Evolutionary conservation across 1,140 invertebrate genomes (phyloP).

Genomic region (Polypedilum vanderplanki): DNA sequence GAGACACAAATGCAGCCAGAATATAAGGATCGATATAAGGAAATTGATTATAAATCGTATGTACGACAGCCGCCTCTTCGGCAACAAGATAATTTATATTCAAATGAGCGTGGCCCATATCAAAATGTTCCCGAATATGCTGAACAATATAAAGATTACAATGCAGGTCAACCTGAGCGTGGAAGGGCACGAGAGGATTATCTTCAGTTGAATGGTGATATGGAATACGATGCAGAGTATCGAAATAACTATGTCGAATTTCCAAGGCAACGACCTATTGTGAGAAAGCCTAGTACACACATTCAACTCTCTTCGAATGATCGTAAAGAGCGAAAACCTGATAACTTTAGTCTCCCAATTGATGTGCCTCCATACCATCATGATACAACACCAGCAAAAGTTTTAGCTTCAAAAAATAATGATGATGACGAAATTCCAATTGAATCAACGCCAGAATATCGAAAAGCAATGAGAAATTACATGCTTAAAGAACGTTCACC

Average conservation of each 20-base stretch:
- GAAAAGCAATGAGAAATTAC: not conserved
- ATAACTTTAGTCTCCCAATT: conserved; percentile 3
- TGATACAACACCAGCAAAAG: not conserved
- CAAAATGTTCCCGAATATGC: not conserved
- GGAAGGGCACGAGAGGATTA: not conserved
- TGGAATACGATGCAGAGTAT: not conserved
- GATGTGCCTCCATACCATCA: not conserved
- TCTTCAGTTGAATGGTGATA: not conserved
- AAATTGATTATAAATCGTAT: not conserved
- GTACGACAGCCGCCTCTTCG: not conserved
- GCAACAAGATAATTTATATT: conserved; percentile 24
- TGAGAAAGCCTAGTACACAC: not conserved
- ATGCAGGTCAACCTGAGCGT: not conserved
- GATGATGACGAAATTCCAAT: not conserved
- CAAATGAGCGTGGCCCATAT: not conserved
- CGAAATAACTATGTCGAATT: not conserved
- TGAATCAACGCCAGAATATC: not conserved
- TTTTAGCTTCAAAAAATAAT: too few relatives aligned
- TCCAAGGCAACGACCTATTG: conserved; percentile 3
- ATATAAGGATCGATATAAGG: not conserved
- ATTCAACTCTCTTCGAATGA: not conserved
- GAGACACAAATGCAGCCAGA: not conserved
- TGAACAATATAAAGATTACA: not conserved
- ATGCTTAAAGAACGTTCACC: conserved; percentile 20
- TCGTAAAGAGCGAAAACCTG: not conserved